Evolutionary conservation across 2,797 vertebrate species (phyloP).

Genomic region (Tangara arthus): DNA sequence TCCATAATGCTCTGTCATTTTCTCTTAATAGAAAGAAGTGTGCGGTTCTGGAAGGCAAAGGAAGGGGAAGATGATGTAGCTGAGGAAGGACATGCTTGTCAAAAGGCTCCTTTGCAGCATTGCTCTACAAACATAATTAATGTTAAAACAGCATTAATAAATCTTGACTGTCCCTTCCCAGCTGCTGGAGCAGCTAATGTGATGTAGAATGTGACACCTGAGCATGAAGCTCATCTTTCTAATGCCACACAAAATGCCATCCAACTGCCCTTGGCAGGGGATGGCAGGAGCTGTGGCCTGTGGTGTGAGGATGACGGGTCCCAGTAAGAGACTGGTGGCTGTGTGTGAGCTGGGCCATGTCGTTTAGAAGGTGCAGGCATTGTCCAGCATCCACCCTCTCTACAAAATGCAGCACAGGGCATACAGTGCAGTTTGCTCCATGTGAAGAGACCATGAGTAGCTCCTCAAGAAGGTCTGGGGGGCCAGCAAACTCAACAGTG

Average conservation of each 20-base stretch:
- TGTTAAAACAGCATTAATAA: background rate
- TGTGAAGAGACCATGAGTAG: background rate
- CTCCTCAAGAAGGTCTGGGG: background rate
- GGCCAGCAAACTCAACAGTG: background rate
- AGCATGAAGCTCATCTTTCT: background rate
- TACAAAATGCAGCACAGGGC: background rate
- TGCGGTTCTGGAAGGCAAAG: background rate
- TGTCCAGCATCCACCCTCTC: background rate
- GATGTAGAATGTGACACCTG: background rate
- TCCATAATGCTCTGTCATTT: background rate
- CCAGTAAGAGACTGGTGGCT: background rate
- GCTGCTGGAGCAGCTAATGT: background rate
- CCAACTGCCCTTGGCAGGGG: fast-evolving
- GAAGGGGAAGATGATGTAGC: background rate
- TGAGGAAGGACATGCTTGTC: background rate
- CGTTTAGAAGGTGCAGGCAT: background rate
- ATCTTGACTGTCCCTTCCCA: background rate
- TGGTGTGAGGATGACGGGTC: background rate
- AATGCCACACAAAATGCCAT: background rate
- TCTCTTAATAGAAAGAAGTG: background rate
- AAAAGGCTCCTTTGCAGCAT: background rate
- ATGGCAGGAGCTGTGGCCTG: background rate
- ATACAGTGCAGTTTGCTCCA: background rate
- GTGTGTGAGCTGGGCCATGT: background rate
- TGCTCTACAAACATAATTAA: background rate